Evolutionary conservation across 2,113 vertebrate species (phyloP).

Genomic region (Pao palembangensis): DNA sequence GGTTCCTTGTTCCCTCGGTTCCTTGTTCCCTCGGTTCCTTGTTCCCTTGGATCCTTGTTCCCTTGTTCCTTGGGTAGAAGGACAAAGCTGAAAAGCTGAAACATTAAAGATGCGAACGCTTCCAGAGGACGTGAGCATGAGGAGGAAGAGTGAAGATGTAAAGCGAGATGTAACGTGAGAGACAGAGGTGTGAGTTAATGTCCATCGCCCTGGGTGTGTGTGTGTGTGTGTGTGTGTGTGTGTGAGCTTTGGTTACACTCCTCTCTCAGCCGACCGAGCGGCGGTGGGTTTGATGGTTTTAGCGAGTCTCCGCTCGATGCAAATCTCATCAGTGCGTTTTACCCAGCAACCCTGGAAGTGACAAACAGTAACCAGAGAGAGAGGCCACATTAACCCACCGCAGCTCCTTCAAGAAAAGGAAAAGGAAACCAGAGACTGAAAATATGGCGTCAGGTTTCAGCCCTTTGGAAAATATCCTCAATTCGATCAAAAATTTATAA

Average conservation of each 20-base stretch:
- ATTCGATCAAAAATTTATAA: slow-evolving; percentile 98
- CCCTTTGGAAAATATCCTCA: slow-evolving; percentile 92
- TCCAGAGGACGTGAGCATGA: neutral
- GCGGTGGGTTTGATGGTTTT: slow-evolving; percentile 77
- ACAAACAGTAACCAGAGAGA: slow-evolving; percentile 64
- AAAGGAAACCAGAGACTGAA: slow-evolving; percentile 93
- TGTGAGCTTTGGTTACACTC: slow-evolving; percentile 78
- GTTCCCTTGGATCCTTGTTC: too few species aligned
- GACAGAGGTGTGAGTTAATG: slow-evolving; percentile 72
- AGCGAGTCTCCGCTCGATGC: slow-evolving; percentile 86
- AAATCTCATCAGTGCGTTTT: slow-evolving; percentile 91
- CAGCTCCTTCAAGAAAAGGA: slow-evolving; percentile 83
- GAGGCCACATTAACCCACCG: slow-evolving; percentile 81
- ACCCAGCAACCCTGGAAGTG: slow-evolving; percentile 79
- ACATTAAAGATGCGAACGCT: slow-evolving; percentile 11
- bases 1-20: neutral
- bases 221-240: slow-evolving; percentile 40
- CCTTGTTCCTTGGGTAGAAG: too few species aligned
- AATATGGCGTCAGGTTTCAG: slow-evolving; percentile 93
- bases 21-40: too few species aligned
- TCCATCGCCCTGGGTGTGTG: slow-evolving; percentile 62
- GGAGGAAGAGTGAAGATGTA: slow-evolving; percentile 27
- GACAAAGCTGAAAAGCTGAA: slow-evolving; percentile 11
- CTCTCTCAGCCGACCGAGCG: slow-evolving; percentile 43
- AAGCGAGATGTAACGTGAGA: slow-evolving; percentile 63